Percentiles rank a stretch among this genome's conserved stretches.
Evolutionary conservation across 1,140 invertebrate species (phyloP).

Genomic region (Spodoptera litura): DNA sequence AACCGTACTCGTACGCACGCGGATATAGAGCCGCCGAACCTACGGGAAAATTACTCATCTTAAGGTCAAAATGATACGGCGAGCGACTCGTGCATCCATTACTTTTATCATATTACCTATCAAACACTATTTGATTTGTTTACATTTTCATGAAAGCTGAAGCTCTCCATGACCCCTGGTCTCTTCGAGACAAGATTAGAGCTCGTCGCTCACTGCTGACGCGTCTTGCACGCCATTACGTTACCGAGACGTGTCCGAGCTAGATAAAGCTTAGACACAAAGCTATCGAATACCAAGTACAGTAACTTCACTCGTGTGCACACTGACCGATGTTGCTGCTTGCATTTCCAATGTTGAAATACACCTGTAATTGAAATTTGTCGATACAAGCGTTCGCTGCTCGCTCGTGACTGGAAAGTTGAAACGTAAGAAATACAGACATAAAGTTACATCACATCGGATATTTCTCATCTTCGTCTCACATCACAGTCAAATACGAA

Average conservation of each 20-base stretch:
- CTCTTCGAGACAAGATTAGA: conserved; percentile 42
- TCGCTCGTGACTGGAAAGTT: too few relatives aligned
- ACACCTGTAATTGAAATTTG: too few relatives aligned
- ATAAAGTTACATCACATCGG: too few relatives aligned
- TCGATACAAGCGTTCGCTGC: too few relatives aligned
- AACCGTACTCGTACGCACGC: too few relatives aligned
- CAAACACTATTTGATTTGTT: conserved; percentile 60
- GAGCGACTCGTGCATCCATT: conserved; percentile 69
- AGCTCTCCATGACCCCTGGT: conserved; percentile 38
- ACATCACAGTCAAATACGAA: too few relatives aligned
- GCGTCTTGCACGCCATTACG: conserved; percentile 29
- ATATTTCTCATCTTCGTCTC: too few relatives aligned
- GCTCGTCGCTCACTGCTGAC: conserved; percentile 8
- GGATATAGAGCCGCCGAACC: conserved; percentile 2
- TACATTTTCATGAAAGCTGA: conserved; percentile 47
- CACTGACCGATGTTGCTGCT: background rate
- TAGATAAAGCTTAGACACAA: conserved; percentile 23
- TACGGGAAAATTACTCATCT: conserved; percentile 68
- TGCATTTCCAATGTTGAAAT: too few relatives aligned
- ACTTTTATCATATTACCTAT: conserved; percentile 57
- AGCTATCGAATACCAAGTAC: background rate
- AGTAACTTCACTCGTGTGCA: background rate
- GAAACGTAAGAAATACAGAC: background rate
- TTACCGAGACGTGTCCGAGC: conserved; percentile 6
- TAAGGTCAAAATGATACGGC: conserved; percentile 64